These are phyloP conservation scores for Catharus minimus DNA, from an alignment of 2,113 vertebrate species.

Conservation along the genomic window DNA sequence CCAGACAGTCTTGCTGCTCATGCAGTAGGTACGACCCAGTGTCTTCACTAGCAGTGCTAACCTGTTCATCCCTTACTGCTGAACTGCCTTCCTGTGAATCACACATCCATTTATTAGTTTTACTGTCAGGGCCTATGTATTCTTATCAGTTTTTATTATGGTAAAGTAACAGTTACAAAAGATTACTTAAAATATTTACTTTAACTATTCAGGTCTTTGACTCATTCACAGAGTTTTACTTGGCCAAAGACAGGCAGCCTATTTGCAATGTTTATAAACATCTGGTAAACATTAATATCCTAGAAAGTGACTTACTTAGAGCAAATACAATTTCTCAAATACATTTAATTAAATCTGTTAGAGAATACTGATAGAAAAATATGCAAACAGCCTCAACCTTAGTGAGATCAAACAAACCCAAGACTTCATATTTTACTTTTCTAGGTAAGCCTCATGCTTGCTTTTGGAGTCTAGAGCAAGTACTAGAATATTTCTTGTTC, in stretches of 20 bases:
- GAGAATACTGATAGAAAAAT: neutral
- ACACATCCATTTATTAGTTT: neutral
- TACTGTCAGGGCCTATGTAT: neutral
- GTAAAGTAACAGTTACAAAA: neutral
- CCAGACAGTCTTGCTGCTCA: conserved; percentile 77
- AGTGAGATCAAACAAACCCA: neutral
- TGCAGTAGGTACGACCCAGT: conserved; percentile 84
- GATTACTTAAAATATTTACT: neutral
- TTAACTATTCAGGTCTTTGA: neutral
- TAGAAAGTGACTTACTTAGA: neutral
- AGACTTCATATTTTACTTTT: neutral
- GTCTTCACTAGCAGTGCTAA: conserved; percentile 89
- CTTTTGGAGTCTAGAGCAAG: neutral
- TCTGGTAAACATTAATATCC: neutral
- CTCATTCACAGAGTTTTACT: neutral
- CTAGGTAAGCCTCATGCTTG: neutral
- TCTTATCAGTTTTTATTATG: neutral
- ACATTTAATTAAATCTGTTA: neutral
- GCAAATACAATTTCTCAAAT: neutral
- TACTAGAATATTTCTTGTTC: neutral
- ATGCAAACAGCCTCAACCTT: neutral
- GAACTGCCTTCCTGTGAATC: conserved; percentile 78
- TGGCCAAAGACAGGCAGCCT: neutral
- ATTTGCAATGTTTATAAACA: neutral
- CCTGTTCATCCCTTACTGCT: conserved; percentile 87